Base-by-base conservation (phyloP, 2,888 invertebrate species). In the Microctonus brassicae region DNA sequence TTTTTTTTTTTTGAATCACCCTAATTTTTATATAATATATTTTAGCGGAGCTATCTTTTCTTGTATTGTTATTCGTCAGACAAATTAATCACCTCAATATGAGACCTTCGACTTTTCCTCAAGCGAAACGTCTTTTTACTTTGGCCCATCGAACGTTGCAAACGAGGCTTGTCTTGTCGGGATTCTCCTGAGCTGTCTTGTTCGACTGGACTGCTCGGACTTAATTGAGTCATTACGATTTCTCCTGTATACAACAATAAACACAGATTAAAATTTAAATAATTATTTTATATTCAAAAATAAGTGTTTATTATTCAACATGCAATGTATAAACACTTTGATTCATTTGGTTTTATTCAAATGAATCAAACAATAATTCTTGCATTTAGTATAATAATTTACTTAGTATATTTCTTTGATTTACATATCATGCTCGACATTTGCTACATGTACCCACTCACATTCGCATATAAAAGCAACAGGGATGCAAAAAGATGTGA, bases 61-160 rank as follows among this genome's bases (percentile, higher is more conserved):
- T n/a, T n/a, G n/a, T n/a, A n/a, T n/a, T n/a, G n/a, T n/a, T n/a
- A n/a, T n/a, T n/a, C n/a, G n/a, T n/a, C n/a, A n/a, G n/a, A n/a
- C n/a, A n/a, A n/a, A n/a, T 17, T 47, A 47, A 17, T 47, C 87
- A 94, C 94, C 88, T 95, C 94, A 53, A 92, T 90, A 77, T 92
- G 92, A 70, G 89, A 92, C 82, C 90, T 92, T 81, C 94, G 91
- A 85, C 94, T 94, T 85, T 95, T 94, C 77, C 95, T 91, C 73
- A 96, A 90, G 74, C 97, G 92, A 89, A 98, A 98, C 0, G 97
- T 97, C 88, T 96, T 97, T 81, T 97, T 92, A 82, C 97, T 97
- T 83, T 96, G 97, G 39, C 96, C 97, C 88, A 97, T 97, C 68
- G 97, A 94, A 22, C 98, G 91, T 84, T 98, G 98, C 70, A 98